Evolutionary conservation across 2,888 invertebrate genomes (phyloP), one percentile per base, ranked within the genome.

Genomic region (Spicauda simplicius): DNA sequence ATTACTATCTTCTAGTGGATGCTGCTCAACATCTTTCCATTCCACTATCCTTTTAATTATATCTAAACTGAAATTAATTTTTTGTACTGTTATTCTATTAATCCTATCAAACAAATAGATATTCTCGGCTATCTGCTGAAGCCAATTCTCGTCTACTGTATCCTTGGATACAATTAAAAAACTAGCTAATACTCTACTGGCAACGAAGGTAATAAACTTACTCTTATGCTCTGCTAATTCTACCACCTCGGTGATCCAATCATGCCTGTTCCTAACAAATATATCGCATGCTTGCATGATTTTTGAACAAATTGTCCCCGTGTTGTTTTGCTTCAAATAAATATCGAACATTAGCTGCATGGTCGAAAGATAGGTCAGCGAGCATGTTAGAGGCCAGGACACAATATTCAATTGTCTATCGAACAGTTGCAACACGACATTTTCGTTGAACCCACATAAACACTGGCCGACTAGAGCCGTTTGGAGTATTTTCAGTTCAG

Each of bases 1-100:
- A 73, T 86, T 93, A 71, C 94, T 94, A 70, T 97, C 97, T 80
- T 97, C 97, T 50, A 97, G 83, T 0, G 97, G 96, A 91, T 97
- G 97, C 76, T 95, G 94, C 81, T 96, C 96, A 33, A 96, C 90
- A 86, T 98, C 97, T 80, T 97, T 97, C 96, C 97, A 97, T 81
- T 98, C 97, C 0, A 98, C 96, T 77, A 98, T 97, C 75, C 97
- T 95, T 80, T 97, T 97, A 61, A 98, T 96, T 56, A 98, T 95
- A 82, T 97, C 97, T 76, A 98, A 90, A 72, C 97, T 96, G 84
- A 97, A 97, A 77, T 97, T 95, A 84, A 97, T 96, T 85, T 97
- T 97, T 79, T 95, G 95, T 64, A 96, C 95, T 65, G 95, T 95
- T 64, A 94, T 91, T 80, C 95, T 94, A 83, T 96, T 95, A 58